These are phyloP conservation scores for Oreochromis grahami DNA, from an alignment of 2,797 vertebrate species.

Conservation along the genomic window DNA sequence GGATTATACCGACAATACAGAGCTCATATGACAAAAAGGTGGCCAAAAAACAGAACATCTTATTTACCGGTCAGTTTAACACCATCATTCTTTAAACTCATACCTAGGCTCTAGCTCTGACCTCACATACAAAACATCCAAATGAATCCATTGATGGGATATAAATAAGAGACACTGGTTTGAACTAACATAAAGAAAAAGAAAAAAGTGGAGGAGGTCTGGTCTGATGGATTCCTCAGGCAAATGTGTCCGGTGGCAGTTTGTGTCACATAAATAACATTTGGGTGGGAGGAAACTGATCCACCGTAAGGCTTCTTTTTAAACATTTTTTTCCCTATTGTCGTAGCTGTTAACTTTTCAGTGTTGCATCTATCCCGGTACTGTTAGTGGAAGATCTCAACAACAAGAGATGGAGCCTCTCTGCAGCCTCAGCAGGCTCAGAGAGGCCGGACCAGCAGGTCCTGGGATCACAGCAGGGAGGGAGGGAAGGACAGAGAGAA, in stretches of 20 bases:
- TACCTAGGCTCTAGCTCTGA: not conserved
- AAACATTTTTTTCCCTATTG: slow-evolving; percentile 9
- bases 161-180: slow-evolving; percentile 13
- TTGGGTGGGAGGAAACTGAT: slow-evolving; percentile 39
- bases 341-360: slow-evolving; percentile 47
- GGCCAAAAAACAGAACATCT: not conserved
- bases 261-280: slow-evolving; percentile 43
- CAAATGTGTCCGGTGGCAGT: slow-evolving; percentile 34
- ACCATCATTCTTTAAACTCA: not conserved
- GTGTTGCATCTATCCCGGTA: slow-evolving; percentile 40
- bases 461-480: slow-evolving; percentile 57
- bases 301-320: slow-evolving; percentile 60
- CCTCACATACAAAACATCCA: not conserved
- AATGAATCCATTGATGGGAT: not conserved
- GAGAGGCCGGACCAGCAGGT: slow-evolving; percentile 51
- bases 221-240: slow-evolving; percentile 49
- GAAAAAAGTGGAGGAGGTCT: not conserved
- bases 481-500: slow-evolving; percentile 20
- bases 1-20: slow-evolving; percentile 15
- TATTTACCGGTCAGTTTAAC: not conserved
- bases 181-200: not conserved
- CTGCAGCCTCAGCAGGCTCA: slow-evolving; percentile 2
- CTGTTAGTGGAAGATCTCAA: slow-evolving; percentile 75
- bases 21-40: not conserved
- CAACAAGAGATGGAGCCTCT: slow-evolving; percentile 79